These are phyloP conservation scores for Astreopora myriophthalma DNA, from an alignment of 64 coral and sea anemone species.

Conservation along the genomic window DNA sequence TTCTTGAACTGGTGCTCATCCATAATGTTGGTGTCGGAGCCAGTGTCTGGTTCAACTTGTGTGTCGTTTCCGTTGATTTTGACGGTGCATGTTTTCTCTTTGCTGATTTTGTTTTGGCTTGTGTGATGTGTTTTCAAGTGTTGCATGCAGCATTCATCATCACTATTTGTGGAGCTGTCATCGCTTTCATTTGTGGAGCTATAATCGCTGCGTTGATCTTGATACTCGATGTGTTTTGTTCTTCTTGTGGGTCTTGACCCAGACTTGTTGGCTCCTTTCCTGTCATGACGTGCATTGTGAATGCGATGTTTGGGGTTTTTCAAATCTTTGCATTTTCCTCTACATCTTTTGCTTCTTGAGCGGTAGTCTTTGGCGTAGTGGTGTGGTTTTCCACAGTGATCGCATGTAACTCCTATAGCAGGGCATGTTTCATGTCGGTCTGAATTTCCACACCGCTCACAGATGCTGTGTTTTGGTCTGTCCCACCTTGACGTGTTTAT, in stretches of 20 bases:
- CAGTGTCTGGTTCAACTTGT: slow-evolving; percentile 57
- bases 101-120: slow-evolving; percentile 8
- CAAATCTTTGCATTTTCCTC: not conserved
- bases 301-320: slow-evolving; percentile 17
- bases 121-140: slow-evolving; percentile 28
- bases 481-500: not conserved
- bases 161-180: slow-evolving; percentile 32
- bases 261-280: slow-evolving; percentile 6
- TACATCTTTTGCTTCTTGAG: not conserved
- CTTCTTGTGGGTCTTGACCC: slow-evolving; percentile 14
- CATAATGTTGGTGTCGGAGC: slow-evolving; percentile 54
- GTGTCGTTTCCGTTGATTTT: slow-evolving; percentile 50
- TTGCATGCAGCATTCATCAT: slow-evolving; percentile 7
- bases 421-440: slow-evolving; percentile 53
- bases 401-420: slow-evolving; percentile 36
- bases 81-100: slow-evolving; percentile 47
- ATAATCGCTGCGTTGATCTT: slow-evolving; percentile 5
- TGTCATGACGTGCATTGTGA: slow-evolving; percentile 18
- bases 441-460: slow-evolving; percentile 20
- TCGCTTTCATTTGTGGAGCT: slow-evolving; percentile 6
- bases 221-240: slow-evolving; percentile 11
- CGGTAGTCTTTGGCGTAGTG: slow-evolving; percentile 49
- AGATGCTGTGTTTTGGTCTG: slow-evolving; percentile 8
- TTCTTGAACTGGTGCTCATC: slow-evolving; percentile 46
- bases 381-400: slow-evolving; percentile 64